Conservation (phyloP, 2,888 invertebrate species). For the Tricholauxania praeusta region DNA sequence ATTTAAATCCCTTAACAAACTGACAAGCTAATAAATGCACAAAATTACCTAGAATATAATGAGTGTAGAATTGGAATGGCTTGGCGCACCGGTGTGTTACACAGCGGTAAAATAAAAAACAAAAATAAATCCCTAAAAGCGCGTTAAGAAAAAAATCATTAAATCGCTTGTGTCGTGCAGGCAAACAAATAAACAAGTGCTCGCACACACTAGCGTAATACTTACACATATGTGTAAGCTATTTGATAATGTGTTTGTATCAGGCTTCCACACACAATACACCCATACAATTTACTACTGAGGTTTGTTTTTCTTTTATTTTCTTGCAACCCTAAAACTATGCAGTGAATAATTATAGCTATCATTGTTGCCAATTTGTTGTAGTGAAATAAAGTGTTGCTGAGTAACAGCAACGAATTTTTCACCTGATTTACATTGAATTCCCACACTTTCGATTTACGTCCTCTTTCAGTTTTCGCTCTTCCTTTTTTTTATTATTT, state of each 20-base stretch:
- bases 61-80: not conserved
- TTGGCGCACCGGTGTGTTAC: not conserved
- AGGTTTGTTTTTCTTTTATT: too few relatives aligned
- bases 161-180: not conserved
- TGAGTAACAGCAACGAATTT: too few relatives aligned
- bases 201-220: not conserved
- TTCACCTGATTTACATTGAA: too few relatives aligned
- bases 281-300: too few relatives aligned
- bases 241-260: too few relatives aligned
- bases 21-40: slow-evolving; percentile 27
- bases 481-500: too few relatives aligned
- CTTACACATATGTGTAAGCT: not conserved
- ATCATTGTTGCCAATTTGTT: slow-evolving; percentile 20
- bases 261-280: too few relatives aligned
- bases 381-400: not conserved
- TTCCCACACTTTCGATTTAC: too few relatives aligned
- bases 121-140: slow-evolving; percentile 10
- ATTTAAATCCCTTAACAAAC: slow-evolving; percentile 5
- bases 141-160: slow-evolving; percentile 16
- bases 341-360: slow-evolving; percentile 22
- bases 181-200: too few relatives aligned
- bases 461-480: too few relatives aligned
- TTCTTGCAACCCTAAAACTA: slow-evolving; percentile 13
- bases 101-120: slow-evolving; percentile 1
- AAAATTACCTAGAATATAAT: slow-evolving; percentile 21